A percentile compares a stretch with the other conserved stretches of the same genome.
Conservation (phyloP, 2,113 vertebrate species). For the Microcebus griseorufus region DNA sequence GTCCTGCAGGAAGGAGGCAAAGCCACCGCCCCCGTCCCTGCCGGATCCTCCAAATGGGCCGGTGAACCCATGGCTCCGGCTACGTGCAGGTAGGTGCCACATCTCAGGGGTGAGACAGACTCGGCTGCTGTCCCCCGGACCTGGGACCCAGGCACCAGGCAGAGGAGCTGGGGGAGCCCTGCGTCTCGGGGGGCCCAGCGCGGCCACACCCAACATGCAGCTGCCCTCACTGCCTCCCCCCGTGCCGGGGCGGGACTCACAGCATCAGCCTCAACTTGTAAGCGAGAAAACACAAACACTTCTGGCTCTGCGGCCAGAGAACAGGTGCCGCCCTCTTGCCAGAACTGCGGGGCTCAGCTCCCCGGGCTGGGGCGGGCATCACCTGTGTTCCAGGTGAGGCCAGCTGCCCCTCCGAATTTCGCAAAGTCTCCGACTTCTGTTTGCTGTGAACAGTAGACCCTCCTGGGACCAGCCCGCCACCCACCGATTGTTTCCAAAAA, state of each 20-base stretch:
- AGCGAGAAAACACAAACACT: not conserved
- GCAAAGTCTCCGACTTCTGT: not conserved
- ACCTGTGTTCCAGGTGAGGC: not conserved
- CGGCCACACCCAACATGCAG: rapidly evolving
- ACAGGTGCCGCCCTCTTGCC: not conserved
- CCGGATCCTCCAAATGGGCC: rapidly evolving
- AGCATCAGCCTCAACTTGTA: rapidly evolving
- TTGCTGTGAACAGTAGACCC: not conserved
- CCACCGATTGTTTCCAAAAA: not conserved
- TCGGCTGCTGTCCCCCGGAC: rapidly evolving
- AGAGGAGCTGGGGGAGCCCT: rapidly evolving
- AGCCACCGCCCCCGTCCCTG: not conserved
- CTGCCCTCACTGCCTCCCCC: rapidly evolving
- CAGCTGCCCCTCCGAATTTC: not conserved
- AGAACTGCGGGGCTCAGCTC: rapidly evolving
- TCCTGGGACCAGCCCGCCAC: not conserved
- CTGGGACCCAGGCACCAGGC: rapidly evolving
- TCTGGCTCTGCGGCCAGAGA: too few species aligned
- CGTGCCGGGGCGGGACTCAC: rapidly evolving
- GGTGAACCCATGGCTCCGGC: rapidly evolving
- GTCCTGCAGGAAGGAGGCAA: not conserved
- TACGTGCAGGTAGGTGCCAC: rapidly evolving
- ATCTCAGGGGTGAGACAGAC: too few species aligned
- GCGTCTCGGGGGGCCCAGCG: rapidly evolving
- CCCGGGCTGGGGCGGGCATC: rapidly evolving